Conservation (phyloP, 2,797 vertebrate genomes). For the Acanthiza pusilla region DNA sequence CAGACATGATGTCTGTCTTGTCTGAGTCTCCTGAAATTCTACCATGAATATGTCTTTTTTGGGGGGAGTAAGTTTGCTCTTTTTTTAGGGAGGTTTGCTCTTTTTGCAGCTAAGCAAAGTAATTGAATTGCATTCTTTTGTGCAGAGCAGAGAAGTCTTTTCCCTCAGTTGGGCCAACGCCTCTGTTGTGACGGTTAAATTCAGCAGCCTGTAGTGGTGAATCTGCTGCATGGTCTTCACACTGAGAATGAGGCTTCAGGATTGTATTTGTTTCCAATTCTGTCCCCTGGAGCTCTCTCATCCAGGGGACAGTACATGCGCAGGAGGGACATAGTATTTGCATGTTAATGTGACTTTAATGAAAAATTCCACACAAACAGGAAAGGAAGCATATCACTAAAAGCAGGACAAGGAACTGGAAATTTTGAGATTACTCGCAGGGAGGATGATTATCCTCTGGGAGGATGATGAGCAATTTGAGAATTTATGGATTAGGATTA, state of each 20-base stretch:
- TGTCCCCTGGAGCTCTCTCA: not conserved
- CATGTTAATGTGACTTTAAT: not conserved
- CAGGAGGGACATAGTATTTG: not conserved
- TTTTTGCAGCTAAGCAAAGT: not conserved
- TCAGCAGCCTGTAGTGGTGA: not conserved
- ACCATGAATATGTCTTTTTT: not conserved
- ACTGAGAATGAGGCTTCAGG: not conserved
- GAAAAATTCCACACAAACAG: not conserved
- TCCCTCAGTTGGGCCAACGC: not conserved
- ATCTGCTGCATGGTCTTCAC: not conserved
- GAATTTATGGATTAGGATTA: not conserved
- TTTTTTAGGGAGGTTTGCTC: not conserved
- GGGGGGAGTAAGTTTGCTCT: not conserved
- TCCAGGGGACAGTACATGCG: not conserved
- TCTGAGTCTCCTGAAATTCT: not conserved
- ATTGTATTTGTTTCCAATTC: not conserved
- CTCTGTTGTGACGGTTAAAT: not conserved
- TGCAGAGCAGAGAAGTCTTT: not conserved
- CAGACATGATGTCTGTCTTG: not conserved
- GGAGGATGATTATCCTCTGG: not conserved
- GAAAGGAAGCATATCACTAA: not conserved
- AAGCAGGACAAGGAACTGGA: not conserved
- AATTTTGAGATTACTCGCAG: not conserved
- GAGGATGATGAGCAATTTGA: not conserved
- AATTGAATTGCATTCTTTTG: not conserved